phyloP scores from a whole-genome alignment of 1,140 invertebrate genomes.

The Hylaeus anthracinus region DNA sequence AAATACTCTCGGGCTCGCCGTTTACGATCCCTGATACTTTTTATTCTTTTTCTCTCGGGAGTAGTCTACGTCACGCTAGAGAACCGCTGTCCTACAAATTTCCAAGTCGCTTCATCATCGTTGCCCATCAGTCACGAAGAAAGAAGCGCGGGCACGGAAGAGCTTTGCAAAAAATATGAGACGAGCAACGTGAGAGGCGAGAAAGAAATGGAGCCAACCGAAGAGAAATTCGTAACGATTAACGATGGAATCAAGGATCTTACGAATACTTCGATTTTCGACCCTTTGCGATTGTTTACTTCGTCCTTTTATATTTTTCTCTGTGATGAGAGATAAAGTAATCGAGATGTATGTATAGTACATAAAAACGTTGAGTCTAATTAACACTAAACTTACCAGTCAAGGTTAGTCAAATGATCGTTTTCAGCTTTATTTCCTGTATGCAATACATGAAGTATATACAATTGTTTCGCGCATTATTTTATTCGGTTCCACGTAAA shows the following conservation, averaged over 20 bases:
- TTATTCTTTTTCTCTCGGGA: background rate
- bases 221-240: background rate
- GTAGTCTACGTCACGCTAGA: constrained; percentile 29
- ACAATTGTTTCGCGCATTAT: too few species aligned
- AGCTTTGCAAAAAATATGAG: constrained; percentile 35
- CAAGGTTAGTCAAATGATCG: too few species aligned
- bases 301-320: too few species aligned
- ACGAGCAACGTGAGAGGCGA: constrained; percentile 13
- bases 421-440: too few species aligned
- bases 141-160: constrained; percentile 36
- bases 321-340: too few species aligned
- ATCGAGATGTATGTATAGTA: too few species aligned
- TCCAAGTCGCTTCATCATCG: constrained; percentile 65
- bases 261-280: too few species aligned
- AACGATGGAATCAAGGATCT: too few species aligned
- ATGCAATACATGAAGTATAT: too few species aligned
- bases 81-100: constrained; percentile 57
- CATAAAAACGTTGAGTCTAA: background rate
- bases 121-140: constrained; percentile 60
- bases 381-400: too few species aligned
- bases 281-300: too few species aligned
- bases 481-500: too few species aligned
- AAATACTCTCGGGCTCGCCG: constrained; percentile 15
- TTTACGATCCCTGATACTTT: constrained; percentile 37
- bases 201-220: background rate